phyloP scores from a whole-genome alignment of 2,888 invertebrate genomes.

The Parapristionchus giblindavisi region DNA sequence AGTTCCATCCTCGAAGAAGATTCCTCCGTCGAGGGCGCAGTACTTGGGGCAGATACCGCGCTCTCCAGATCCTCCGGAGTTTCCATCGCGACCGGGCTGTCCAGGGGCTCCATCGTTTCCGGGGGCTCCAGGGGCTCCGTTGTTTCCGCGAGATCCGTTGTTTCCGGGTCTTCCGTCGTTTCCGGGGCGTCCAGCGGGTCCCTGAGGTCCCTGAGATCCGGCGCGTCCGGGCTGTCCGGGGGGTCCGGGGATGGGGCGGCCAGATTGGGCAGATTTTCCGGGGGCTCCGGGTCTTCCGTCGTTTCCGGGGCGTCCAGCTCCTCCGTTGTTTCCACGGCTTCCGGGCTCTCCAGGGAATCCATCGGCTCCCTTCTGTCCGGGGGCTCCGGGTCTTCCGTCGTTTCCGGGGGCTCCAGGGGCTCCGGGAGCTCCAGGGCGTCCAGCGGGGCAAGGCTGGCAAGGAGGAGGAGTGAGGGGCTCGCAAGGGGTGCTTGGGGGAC shows the following conservation, averaged over 20 bases:
- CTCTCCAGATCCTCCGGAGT: conserved; percentile 21
- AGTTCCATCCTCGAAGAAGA: conserved; percentile 42
- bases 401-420: conserved; percentile 16
- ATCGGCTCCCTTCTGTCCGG: conserved; percentile 14
- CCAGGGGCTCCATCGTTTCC: conserved; percentile 30
- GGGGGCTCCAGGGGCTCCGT: conserved; percentile 26
- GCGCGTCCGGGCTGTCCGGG: conserved; percentile 25
- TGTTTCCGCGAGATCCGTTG: neutral
- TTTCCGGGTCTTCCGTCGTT: neutral
- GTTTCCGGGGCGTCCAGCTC: conserved; percentile 13
- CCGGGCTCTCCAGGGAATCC: conserved; percentile 30
- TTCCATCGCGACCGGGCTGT: neutral
- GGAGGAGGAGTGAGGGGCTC: conserved; percentile 29
- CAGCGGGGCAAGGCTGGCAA: conserved; percentile 27
- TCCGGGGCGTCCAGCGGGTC: conserved; percentile 27
- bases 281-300: conserved; percentile 32
- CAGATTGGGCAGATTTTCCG: conserved; percentile 7
- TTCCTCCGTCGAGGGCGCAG: conserved; percentile 41
- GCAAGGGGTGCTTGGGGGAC: conserved; percentile 6
- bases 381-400: conserved; percentile 9
- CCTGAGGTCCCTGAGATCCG: conserved; percentile 20
- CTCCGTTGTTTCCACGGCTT: conserved; percentile 14
- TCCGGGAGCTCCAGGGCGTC: conserved; percentile 28
- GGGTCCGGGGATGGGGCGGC: conserved; percentile 13
- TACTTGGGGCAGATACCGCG: conserved; percentile 41